A percentile compares a stretch with the other conserved stretches of the same genome.
Evolutionary conservation across 2,797 vertebrate genomes (phyloP).

Genomic region (Chrysolophus pictus): DNA sequence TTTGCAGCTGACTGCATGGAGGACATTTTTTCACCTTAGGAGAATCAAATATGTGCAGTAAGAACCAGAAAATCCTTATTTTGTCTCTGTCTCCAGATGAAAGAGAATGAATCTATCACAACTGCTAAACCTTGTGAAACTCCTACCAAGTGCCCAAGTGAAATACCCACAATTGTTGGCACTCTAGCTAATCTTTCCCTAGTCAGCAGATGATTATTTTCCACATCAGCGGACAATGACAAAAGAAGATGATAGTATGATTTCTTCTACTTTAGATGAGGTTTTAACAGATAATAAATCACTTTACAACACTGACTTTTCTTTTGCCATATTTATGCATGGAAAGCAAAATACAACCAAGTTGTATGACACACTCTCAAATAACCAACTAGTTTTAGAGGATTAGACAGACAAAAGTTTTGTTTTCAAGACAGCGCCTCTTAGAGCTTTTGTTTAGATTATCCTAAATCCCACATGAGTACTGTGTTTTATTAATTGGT

Average conservation of each 20-base stretch:
- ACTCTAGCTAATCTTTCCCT: conserved; percentile 36
- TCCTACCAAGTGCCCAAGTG: not conserved
- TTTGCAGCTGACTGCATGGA: not conserved
- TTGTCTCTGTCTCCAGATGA: not conserved
- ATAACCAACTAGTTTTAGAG: not conserved
- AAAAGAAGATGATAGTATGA: conserved; percentile 22
- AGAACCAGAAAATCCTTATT: not conserved
- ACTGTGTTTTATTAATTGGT: not conserved
- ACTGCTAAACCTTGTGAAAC: not conserved
- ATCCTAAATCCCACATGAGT: not conserved
- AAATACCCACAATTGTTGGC: conserved; percentile 2
- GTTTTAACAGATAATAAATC: conserved; percentile 43
- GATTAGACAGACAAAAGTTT: conserved; percentile 4
- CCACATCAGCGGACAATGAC: conserved; percentile 29
- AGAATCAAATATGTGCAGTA: not conserved
- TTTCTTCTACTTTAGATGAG: not conserved
- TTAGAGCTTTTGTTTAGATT: not conserved
- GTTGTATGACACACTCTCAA: not conserved
- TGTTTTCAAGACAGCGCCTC: not conserved
- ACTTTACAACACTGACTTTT: conserved; percentile 12
- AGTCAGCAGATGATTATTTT: conserved; percentile 61
- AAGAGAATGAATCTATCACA: not conserved
- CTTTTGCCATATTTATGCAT: not conserved
- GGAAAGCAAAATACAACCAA: not conserved
- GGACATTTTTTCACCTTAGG: not conserved